These are phyloP conservation scores for Erebia aethiops DNA, from an alignment of 2,888 invertebrate genomes.

Conservation along the genomic window DNA sequence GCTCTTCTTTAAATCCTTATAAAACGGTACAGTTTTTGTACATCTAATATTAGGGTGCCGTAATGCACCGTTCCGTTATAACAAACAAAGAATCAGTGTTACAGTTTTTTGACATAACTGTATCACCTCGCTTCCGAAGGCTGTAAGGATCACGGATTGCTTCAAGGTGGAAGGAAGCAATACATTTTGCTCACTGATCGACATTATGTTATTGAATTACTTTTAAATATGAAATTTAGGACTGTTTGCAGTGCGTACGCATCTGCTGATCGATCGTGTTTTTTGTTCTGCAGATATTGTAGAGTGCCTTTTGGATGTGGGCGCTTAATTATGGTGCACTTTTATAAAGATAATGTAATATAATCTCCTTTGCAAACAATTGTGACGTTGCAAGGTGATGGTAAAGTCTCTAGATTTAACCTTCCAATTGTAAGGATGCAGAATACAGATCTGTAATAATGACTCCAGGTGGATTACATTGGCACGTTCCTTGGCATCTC, in stretches of 20 bases:
- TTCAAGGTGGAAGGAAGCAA: conserved; percentile 82
- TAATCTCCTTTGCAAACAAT: conserved; percentile 77
- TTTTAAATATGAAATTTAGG: conserved; percentile 72
- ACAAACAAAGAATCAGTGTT: conserved; percentile 70
- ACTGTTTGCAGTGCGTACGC: conserved; percentile 72
- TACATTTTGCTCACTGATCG: conserved; percentile 75
- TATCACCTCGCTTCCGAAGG: conserved; percentile 66
- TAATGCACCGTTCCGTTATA: conserved; percentile 71
- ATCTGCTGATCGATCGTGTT: conserved; percentile 68
- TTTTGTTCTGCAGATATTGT: conserved; percentile 61
- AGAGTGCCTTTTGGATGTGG: conserved; percentile 70
- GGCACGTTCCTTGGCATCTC: conserved; percentile 71
- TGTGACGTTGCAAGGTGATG: conserved; percentile 68
- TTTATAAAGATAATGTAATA: conserved; percentile 80
- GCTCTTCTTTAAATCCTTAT: conserved; percentile 63
- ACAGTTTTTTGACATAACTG: conserved; percentile 80
- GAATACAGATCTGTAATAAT: conserved; percentile 66
- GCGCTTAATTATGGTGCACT: conserved; percentile 78
- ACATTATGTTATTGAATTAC: conserved; percentile 83
- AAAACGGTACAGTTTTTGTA: conserved; percentile 74
- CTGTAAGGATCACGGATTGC: conserved; percentile 51
- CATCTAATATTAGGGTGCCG: conserved; percentile 67
- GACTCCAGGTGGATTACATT: conserved; percentile 61
- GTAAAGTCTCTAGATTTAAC: conserved; percentile 53
- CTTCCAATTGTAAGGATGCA: conserved; percentile 59